Evolutionary conservation across 2,797 vertebrate genomes (phyloP).

Genomic region (Hylomyscus alleni): DNA sequence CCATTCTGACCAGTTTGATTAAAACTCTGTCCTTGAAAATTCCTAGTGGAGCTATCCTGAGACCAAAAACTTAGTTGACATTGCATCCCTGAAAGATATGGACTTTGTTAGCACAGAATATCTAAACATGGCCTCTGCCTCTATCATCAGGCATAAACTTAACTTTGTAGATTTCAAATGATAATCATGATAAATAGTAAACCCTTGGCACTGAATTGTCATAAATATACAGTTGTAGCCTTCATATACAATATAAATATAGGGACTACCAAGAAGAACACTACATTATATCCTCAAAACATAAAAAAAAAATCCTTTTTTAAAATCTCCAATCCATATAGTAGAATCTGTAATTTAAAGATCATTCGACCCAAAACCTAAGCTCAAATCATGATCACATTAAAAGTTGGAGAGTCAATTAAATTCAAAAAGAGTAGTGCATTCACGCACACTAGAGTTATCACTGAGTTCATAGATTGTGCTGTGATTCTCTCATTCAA

Average conservation of each 20-base stretch:
- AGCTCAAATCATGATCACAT: background rate
- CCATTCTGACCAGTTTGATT: constrained; percentile 63
- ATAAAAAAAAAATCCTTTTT: background rate
- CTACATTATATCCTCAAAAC: background rate
- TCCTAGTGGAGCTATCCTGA: background rate
- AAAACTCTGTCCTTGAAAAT: constrained; percentile 36
- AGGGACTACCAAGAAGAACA: background rate
- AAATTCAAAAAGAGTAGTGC: background rate
- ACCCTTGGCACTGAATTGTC: background rate
- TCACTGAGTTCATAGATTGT: background rate
- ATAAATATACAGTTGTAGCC: background rate
- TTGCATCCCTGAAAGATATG: constrained; percentile 2
- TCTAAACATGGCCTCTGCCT: constrained; percentile 51
- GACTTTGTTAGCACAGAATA: constrained; percentile 38
- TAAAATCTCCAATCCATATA: background rate
- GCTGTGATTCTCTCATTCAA: background rate
- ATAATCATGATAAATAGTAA: constrained; percentile 20
- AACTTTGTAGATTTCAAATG: constrained; percentile 31
- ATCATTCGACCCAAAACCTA: background rate
- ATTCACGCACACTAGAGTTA: background rate
- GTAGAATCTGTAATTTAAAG: background rate
- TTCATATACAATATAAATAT: background rate
- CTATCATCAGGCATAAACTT: constrained; percentile 39
- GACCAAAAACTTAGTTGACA: constrained; percentile 31
- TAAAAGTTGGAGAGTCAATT: background rate